A percentile compares a stretch with the other conserved stretches of the same genome.
These are phyloP conservation scores for Cephus spinipes DNA, from an alignment of 2,888 invertebrate genomes.

Conservation along the genomic window DNA sequence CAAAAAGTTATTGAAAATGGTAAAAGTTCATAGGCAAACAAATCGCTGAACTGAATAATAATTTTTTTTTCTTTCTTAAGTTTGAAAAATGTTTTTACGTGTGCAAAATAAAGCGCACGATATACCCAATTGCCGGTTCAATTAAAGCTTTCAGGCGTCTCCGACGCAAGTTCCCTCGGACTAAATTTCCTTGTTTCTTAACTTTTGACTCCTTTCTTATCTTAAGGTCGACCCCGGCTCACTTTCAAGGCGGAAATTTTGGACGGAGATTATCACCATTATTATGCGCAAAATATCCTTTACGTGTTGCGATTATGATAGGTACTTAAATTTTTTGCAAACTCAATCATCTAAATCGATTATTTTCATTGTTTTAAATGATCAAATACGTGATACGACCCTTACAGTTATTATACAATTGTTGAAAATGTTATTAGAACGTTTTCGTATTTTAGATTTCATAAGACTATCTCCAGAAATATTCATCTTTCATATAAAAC, in stretches of 20 bases:
- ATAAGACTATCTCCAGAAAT: neutral
- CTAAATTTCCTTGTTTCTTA: neutral
- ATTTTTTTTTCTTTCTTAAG: neutral
- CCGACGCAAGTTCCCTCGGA: neutral
- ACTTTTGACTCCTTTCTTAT: neutral
- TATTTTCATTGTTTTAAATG: neutral
- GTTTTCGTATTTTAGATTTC: neutral
- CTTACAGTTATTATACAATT: neutral
- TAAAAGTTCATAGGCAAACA: neutral
- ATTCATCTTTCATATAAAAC: neutral
- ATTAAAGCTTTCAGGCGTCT: neutral
- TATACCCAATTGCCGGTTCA: neutral
- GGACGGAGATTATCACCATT: neutral
- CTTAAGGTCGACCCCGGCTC: neutral
- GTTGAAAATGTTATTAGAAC: neutral
- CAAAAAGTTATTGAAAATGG: neutral
- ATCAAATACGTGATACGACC: neutral
- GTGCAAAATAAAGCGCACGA: neutral
- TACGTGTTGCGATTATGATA: neutral
- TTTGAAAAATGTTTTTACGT: neutral
- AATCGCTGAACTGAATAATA: neutral
- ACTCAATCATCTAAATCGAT: neutral
- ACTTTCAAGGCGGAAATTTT: neutral
- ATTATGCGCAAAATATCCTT: neutral
- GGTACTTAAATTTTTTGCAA: neutral